Base-by-base conservation (phyloP, 2,888 invertebrate genomes). In the Rotaria sp. region DNA sequence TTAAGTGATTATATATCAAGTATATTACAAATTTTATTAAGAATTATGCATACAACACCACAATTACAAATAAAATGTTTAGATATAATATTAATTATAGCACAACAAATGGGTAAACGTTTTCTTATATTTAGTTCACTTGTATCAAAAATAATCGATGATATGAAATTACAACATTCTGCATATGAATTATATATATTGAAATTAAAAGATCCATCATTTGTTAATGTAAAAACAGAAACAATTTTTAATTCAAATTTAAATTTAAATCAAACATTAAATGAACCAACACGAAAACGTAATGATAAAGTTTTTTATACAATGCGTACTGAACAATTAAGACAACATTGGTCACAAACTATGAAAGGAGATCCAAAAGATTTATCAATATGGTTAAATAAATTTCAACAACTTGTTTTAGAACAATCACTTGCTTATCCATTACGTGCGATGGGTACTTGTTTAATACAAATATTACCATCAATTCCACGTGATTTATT, bases 401-500 rank as follows among this genome's bases (percentile, higher is more conserved):
- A 80, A 80, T 45, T 80, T 41, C 75, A 80, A 80, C 75, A 80
- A 45, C 45, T 80, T 26, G 75, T 80, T 26, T 45, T 80, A 41
- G 75, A 80, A 45, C 75, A 80, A 80, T 80, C 75, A 45, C 75
- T 45, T 45, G 75, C 45, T 41, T 80, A 80, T 80, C 75, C 75
- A n/a, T 80, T 80, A 80, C 38, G 75, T 26, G 75, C 75, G 2
- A 80, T 80, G 75, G 75, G 75, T 7, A 41, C 75, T 38, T 45
- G 75, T 45, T 80, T 80, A 80, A 45, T 45, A 26, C 38, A 45
- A 41, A n/a, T 38, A 24, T 41, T 24, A 11, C 45, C 75, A 80
- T 80, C 75, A 4, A 80, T 80, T 26, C 84, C 85, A 24, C 80
- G 84, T 85, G 98, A 99, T 90, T 92, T 99, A 50, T 99, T 99